Percentiles rank a stretch among this genome's conserved stretches.
Conservation (phyloP, 2,113 vertebrate genomes). For the Condylura cristata region DNA sequence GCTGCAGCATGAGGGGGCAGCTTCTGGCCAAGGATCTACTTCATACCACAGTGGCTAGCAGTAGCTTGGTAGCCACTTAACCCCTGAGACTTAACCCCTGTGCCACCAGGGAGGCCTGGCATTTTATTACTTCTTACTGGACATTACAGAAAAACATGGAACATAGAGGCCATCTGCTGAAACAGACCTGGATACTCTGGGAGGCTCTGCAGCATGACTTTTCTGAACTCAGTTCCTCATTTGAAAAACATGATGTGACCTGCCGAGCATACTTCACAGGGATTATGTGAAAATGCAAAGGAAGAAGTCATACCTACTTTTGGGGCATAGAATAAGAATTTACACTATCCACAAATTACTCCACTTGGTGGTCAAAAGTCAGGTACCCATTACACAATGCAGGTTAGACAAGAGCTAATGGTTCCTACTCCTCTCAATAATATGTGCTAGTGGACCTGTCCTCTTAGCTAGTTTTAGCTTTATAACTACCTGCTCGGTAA, state of each 20-base stretch:
- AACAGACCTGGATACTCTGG: neutral
- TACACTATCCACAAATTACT: neutral
- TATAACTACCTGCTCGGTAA: neutral
- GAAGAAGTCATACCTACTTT: neutral
- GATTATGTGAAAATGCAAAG: neutral
- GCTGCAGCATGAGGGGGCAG: no score
- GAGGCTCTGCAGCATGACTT: neutral
- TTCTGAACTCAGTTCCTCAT: neutral
- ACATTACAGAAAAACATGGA: neutral
- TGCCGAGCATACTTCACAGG: neutral
- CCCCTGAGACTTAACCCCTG: no score
- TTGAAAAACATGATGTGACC: neutral
- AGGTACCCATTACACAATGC: neutral
- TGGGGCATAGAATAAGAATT: neutral
- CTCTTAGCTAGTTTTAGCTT: neutral
- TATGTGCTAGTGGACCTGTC: neutral
- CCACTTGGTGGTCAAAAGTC: neutral
- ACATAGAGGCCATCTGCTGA: neutral
- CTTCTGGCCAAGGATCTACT: no score
- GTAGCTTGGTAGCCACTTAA: no score
- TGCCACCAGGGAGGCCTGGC: no score
- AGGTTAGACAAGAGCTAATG: neutral
- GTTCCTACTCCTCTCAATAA: neutral
- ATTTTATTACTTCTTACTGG: neutral
- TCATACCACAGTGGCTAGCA: no score